Percentiles rank a stretch among this genome's conserved stretches.
These are phyloP conservation scores for Trachymyrmex septentrionalis DNA, from an alignment of 1,140 invertebrate genomes.

Conservation along the genomic window DNA sequence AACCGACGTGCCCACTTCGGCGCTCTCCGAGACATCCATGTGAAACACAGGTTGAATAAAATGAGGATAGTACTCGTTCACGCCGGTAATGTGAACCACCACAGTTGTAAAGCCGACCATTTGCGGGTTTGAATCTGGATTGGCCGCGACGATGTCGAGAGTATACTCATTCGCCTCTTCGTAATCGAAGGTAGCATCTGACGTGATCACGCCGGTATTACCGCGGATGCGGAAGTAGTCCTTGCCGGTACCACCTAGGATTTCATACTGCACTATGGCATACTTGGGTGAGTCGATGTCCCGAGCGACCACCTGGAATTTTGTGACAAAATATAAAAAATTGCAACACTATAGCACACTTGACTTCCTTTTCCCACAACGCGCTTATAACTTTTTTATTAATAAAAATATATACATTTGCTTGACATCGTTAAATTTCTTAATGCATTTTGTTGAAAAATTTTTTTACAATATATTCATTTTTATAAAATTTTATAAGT, in stretches of 20 bases:
- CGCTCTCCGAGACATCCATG: constrained; percentile 97
- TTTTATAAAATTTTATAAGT: too few relatives aligned
- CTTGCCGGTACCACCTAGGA: constrained; percentile 92
- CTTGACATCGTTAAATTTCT: too few relatives aligned
- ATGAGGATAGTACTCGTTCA: constrained; percentile 97
- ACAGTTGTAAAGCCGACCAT: constrained; percentile 92
- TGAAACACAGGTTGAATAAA: constrained; percentile 97
- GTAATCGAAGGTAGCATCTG: constrained; percentile 94
- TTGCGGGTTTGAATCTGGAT: constrained; percentile 91
- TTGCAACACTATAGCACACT: too few relatives aligned
- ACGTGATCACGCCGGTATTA: constrained; percentile 92
- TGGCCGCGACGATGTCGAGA: constrained; percentile 94
- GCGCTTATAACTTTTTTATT: too few relatives aligned
- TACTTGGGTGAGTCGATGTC: constrained; percentile 97
- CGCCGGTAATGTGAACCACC: constrained; percentile 93
- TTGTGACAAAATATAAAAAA: too few relatives aligned
- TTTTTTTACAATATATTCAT: too few relatives aligned
- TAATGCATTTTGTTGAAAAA: too few relatives aligned
- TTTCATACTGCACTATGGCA: constrained; percentile 95
- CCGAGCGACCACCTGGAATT: constrained; percentile 88
- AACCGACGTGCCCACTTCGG: constrained; percentile 94
- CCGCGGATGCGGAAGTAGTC: constrained; percentile 93
- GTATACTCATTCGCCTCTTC: constrained; percentile 93
- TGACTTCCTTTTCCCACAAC: too few relatives aligned
- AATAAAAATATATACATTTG: too few relatives aligned